Base-by-base conservation (phyloP, 2,113 vertebrate genomes). In the Tor tambroides region DNA sequence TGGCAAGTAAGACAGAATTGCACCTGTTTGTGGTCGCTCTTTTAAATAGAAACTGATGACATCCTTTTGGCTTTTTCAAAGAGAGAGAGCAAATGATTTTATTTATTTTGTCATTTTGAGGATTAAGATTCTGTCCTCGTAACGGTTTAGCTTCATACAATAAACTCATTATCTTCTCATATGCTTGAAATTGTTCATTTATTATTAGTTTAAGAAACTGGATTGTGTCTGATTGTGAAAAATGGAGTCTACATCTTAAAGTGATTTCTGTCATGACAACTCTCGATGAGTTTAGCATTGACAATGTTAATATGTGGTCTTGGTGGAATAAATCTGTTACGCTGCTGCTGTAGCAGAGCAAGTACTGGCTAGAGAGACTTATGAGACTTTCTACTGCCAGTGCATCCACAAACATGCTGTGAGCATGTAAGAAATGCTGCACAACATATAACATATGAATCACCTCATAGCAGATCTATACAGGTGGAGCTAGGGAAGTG, bases 21-120 rank as follows among this genome's bases (percentile, higher is more conserved):
- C 79, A 78, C 35, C 54, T 61, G 65, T 51, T 51, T 74, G 32
- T 67, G 30, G 67, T 79, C 5, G 1, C 26, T 79, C 65, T 23
- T 51, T 30, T 67, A 72, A 77, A 74, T 12, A 35, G 46, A 84
- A 59, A 26, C 67, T 38, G 3, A 54, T 84, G 6, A 69, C 21
- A 26, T 72, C 81, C 14, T 82, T 78, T 65, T 43, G 69, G 28
- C 51, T 59, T 76, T 65, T 35, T 51, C 21, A 56, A 54, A 84
- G 86, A 87, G 79, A 87, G 79, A 90, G 93, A 92, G 89, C 89
- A 94, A 91, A 94, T 92, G 89, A 94, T 93, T 89, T 94, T 97
- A 96, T 96, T 97, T 97, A 96, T 97, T 97, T 96, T 96, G 94
- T 0, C 88, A 91, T 12, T 94, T 93, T 91, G 69, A 91, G 89